Base-by-base conservation (phyloP, 92 coral and sea anemone genomes). In the Hydrozoanthus gracilis region DNA sequence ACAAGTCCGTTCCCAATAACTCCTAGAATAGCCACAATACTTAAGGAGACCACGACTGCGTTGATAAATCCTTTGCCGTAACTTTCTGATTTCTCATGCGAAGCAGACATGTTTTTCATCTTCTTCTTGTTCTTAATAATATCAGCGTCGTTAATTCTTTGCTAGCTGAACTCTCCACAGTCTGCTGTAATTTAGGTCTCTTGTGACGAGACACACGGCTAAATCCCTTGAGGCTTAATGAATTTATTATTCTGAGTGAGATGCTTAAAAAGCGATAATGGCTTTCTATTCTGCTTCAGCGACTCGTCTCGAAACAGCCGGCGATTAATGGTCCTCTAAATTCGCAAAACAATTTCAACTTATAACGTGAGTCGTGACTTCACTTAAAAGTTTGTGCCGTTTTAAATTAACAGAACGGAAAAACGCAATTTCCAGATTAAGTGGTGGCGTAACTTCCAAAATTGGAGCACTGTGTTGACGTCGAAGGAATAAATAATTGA, bases 1-100 rank as follows among this genome's bases (percentile, higher is more conserved):
- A 94, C 91, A 14, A 94, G 91, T 15, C 79, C 88, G 70, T 94
- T 94, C 3, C 98, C 98, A 0, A 91, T n/a, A 15, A 89, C 84
- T n/a, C 98, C 98, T 12, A 94, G 79, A 13, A 90, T 51, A 2
- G 98, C 91, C 14, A 95, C 94, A 8, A 94, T 27, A 49, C 95
- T 76, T 4, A 94, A 89, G 4, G 89, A 68, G 8, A 82, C 60
- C 4, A 91, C 73, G 9, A 87, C 80, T 2, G 91, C 98, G 48
- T 86, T 78, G 45, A 72, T 87, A 67, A 94, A 94, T 17, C 82
- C 89, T 58, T 73, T 17, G 71, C 85, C 82, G 50, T 91, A 91
- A 3, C 67, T 58, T 87, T 71, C 86, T 48, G 56, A 39, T 6
- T 16, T 47, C 48, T 47, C 72, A 9, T 0, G 45, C 73, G 61